Base-by-base conservation (phyloP, 2,888 invertebrate genomes). In the Calameuta pallipes region DNA sequence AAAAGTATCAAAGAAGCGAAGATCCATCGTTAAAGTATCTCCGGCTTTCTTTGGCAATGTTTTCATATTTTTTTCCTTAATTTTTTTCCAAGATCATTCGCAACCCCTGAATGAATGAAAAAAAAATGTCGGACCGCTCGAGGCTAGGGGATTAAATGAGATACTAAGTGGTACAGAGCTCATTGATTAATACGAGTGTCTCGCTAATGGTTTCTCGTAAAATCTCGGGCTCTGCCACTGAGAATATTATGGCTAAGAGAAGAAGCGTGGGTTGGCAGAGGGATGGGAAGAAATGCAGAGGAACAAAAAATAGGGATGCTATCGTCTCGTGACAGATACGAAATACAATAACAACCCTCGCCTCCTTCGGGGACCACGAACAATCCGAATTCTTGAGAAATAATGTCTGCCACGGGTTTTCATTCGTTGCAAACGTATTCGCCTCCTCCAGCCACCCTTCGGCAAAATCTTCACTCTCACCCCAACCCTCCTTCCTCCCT, bases 181-280 rank as follows among this genome's bases (percentile, higher is more conserved):
- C 75, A 79, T 77, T 76, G 82, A 83, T 82, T 83, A 82, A 85
- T 86, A 85, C 83, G 80, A 80, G 83, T 82, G 80, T 79, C 82
- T 75, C 80, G 76, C 81, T 87, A 84, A 87, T 85, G 84, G 81
- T 78, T 82, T 83, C 74, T 78, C 77, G 74, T 77, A 74, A 37
- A 37, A 37, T 37, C 37, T 69, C 70, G 41, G 71, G 41, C 12
- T 11, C 76, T 33, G 37, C 73, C 68, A 37, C 73, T 78, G 78
- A 75, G 81, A 78, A 76, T 73, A 78, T 77, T 77, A 80, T 74
- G 69, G 70, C 76, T 71, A 70, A 41, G 13, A 15, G 15, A 15
- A 41, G 4, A 15, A 41, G 41, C 69, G 74, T 71, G 15, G 15
- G 71, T 11, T 30, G 74, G 75, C 41, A 33, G 56, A 75, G 80